These are phyloP conservation scores for Himalopsyche anomala DNA, from an alignment of 2,888 invertebrate genomes.

Conservation along the genomic window DNA sequence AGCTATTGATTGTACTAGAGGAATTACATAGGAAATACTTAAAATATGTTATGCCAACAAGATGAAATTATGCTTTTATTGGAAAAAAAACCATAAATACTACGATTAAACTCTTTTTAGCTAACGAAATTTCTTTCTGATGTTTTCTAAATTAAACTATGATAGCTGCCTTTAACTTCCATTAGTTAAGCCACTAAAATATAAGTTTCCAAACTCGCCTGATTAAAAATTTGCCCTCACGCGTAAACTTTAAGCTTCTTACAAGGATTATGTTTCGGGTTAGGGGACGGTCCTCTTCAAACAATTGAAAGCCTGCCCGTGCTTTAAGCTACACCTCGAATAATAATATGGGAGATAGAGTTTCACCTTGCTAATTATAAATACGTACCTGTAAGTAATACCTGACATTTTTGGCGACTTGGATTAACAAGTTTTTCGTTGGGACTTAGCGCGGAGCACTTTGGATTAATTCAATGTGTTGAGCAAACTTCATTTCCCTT, in stretches of 20 bases:
- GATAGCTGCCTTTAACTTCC: neutral
- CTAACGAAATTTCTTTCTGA: too few relatives aligned
- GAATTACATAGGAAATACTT: too few relatives aligned
- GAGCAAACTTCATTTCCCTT: neutral
- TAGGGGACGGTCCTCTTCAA: constrained; percentile 18
- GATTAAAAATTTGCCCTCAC: constrained; percentile 2
- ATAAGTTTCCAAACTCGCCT: neutral
- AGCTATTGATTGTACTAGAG: too few relatives aligned
- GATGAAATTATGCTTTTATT: too few relatives aligned
- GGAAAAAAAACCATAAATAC: too few relatives aligned
- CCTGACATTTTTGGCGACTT: neutral
- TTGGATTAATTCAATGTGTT: neutral
- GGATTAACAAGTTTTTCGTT: constrained; percentile 11
- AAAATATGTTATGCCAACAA: too few relatives aligned
- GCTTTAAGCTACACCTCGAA: constrained; percentile 19
- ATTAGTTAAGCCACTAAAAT: neutral
- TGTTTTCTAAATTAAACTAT: too few relatives aligned
- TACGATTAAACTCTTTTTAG: too few relatives aligned
- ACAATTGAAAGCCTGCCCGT: constrained; percentile 27
- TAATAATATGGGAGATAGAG: constrained; percentile 19
- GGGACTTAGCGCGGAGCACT: neutral
- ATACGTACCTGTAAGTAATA: neutral
- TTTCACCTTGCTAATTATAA: constrained; percentile 29
- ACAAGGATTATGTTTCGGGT: constrained; percentile 7
- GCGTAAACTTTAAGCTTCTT: constrained; percentile 34